phyloP scores from a whole-genome alignment of 2,797 vertebrate genomes.

The Propithecus perrieri region DNA sequence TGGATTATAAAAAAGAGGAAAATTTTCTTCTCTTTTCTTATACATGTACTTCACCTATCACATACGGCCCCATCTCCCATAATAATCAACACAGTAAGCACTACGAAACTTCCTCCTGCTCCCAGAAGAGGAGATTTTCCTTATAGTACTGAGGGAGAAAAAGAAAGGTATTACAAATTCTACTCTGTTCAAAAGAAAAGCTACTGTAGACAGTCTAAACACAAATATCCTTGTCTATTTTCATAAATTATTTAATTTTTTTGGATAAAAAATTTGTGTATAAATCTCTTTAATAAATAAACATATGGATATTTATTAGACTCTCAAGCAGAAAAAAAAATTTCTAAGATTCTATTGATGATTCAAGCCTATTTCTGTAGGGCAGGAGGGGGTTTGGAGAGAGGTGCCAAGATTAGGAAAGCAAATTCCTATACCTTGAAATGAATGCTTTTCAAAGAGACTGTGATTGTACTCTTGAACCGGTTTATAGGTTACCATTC shows the following conservation, averaged over 20 bases:
- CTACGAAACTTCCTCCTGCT: background rate
- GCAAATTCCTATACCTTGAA: background rate
- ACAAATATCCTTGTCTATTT: background rate
- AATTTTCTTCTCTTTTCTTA: background rate
- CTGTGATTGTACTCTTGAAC: background rate
- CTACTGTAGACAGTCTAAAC: background rate
- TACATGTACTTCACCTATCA: background rate
- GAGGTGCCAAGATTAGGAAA: background rate
- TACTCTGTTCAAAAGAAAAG: background rate
- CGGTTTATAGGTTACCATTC: background rate
- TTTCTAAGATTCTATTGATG: background rate
- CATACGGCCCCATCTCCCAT: background rate
- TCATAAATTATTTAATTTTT: background rate
- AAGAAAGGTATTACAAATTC: background rate
- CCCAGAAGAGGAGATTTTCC: background rate
- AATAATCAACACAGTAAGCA: background rate
- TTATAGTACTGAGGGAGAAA: background rate
- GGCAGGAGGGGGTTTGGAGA: background rate
- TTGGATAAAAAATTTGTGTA: background rate
- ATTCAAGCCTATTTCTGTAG: background rate
- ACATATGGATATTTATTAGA: background rate
- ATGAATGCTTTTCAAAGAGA: conserved; percentile 13
- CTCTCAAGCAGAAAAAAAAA: background rate
- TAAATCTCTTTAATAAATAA: conserved; percentile 24
- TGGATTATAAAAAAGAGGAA: background rate